Evolutionary conservation across 2,888 invertebrate species (phyloP).

Genomic region (Aphodius sticticus): DNA sequence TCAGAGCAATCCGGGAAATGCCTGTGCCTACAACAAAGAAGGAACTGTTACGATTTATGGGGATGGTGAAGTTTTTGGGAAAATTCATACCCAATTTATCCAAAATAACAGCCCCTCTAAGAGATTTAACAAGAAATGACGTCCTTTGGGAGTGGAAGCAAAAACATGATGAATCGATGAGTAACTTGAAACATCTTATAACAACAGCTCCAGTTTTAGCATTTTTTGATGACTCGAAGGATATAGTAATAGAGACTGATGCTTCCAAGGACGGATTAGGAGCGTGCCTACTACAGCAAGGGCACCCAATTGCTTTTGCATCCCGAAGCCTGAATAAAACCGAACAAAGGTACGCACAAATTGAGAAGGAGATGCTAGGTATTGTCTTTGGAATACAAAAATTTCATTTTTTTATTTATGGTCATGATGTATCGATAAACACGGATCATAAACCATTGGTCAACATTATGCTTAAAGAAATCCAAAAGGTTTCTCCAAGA

Average conservation of each 20-base stretch:
- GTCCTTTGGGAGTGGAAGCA: conserved; percentile 34
- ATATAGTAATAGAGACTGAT: conserved; percentile 48
- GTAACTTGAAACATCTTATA: conserved; percentile 42
- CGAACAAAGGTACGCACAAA: conserved; percentile 29
- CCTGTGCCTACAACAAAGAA: conserved; percentile 38
- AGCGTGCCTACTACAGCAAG: conserved; percentile 51
- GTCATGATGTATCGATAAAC: conserved; percentile 19
- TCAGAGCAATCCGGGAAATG: conserved; percentile 37
- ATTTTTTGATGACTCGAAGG: conserved; percentile 44
- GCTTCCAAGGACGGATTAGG: conserved; percentile 41
- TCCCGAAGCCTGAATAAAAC: conserved; percentile 48
- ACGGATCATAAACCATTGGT: conserved; percentile 37
- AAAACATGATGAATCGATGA: conserved; percentile 7
- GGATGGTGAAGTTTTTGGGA: conserved; percentile 41
- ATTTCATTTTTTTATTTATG: conserved; percentile 35
- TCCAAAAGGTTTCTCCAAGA: conserved; percentile 21
- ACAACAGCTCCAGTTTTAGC: conserved; percentile 43
- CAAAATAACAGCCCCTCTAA: conserved; percentile 37
- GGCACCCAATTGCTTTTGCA: conserved; percentile 44
- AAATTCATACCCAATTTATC: conserved; percentile 42
- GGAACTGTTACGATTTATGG: conserved; percentile 39
- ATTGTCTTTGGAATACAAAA: conserved; percentile 30
- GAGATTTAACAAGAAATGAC: conserved; percentile 40
- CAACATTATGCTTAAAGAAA: conserved; percentile 31
- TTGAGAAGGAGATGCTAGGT: conserved; percentile 33